Evolutionary conservation across 2,113 vertebrate genomes (phyloP), one percentile per base, ranked within the genome.

Genomic region (Thinocorus orbignyianus): DNA sequence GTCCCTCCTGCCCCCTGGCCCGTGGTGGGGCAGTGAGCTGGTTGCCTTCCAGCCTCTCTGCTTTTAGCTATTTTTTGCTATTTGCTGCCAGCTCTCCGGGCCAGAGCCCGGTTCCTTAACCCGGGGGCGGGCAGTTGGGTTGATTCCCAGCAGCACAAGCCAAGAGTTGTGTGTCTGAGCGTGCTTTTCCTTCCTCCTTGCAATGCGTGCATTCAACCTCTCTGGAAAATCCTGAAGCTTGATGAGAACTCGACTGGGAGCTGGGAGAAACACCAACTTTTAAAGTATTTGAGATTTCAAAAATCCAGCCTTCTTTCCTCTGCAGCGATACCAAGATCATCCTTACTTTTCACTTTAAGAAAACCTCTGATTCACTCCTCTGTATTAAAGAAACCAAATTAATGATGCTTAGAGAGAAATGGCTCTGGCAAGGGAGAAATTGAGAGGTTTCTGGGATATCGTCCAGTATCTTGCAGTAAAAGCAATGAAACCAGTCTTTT

Each of bases 1-100:
- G 26, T 35, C n/a, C 17, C 37, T 52, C n/a, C 25, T 68, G 28
- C 13, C 12, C 14, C 12, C 2, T 0, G 3, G 7, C 13, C 0
- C 1, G 17, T 22, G 17, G 24, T 0, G 7, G 33, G n/a, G 64
- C 11, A 4, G 33, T 1, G 42, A n/a, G n/a, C 24, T n/a, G 64
- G 15, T 42, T 58, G 60, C 52, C 17, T 68, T 39, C 49, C 39
- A 19, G 30, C 24, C 51, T 65, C 30, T 3, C 39, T 6, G 9
- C 52, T 86, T 74, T 30, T 24, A n/a, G 26, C 14, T n/a, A 0
- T 15, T 52, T 46, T 46, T 26, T 74, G n/a, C 39, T 12, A 1
- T 76, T 42, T 41, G 41, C 61, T 42, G 70, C 49, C 25, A 51
- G 24, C 22, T 4, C 23, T 46, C 58, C n/a, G 28, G 20, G 17